Base-by-base conservation (phyloP, 2,113 vertebrate species). In the Upupa epops region DNA sequence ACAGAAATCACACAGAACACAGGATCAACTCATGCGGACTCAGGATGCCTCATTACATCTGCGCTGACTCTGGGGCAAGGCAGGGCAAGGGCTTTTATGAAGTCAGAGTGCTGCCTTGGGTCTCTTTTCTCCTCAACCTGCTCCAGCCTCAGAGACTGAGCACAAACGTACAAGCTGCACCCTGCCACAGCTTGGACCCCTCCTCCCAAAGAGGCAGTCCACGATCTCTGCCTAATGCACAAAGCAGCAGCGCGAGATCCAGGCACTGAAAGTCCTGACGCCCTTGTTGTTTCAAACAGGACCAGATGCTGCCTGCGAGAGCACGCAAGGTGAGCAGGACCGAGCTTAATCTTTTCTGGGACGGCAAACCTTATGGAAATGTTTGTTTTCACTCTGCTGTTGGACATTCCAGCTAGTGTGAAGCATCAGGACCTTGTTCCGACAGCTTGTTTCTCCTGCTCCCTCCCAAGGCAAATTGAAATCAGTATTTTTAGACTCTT, bases 401-500 rank as follows among this genome's bases (percentile, higher is more conserved):
- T 75, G 65, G 0, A 92, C 93, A 94, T 95, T 96, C 86, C 93
- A 87, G 64, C 68, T 89, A 89, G 79, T 51, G 34, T 49, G 91
- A 94, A 93, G 77, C 87, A 92, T 89, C 89, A 74, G 54, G 56
- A 95, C 85, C 75, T 91, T 87, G 84, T 93, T 96, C 91, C 78
- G 89, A 55, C 85, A 64, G 31, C 74, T 94, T 93, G 92, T 96
- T 96, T 96, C 93, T 93, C n/a, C 90, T 93, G 66, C 68, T 95
- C 88, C 89, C 94, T 94, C 93, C 93, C 86, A 92, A 93, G 71
- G 79, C 59, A 96, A 96, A 96, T 14, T 90, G 84, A 95, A 84
- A 95, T 96, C 92, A 90, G 84, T 96, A 95, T 95, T 96, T 94
- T 94, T 86, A 88, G 93, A 96, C 95, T 96, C 94, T 82, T 96